Evolutionary conservation across 2,888 invertebrate genomes (phyloP), one percentile per base, ranked within the genome.

Genomic region (Heliconius cydno): DNA sequence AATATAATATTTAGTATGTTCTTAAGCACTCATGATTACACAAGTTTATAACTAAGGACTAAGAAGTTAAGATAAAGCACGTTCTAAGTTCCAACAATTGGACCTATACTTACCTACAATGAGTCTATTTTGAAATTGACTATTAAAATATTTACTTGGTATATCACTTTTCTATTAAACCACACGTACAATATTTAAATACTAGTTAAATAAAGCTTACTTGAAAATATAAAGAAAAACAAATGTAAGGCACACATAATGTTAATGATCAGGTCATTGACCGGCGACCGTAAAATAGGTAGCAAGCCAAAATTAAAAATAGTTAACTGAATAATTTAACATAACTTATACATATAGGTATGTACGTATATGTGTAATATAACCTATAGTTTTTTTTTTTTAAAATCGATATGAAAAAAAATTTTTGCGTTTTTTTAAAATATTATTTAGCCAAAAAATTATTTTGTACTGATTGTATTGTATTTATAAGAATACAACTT

Each of bases 211-310:
- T 28, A 65, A 28, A 28, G 15, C 2, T 2, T 28, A 63, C 28
- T 78, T 63, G 41, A 73, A 80, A 74, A 65, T 74, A 80, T 65
- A 60, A 19, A 46, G 25, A 25, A 76, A 74, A 78, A 78, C 63
- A 66, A 71, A 80, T 28, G 38, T 65, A 71, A 25, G 12, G n/a
- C 60, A 71, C 74, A 52, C n/a, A 65, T 13, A 57, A 72, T 63
- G 72, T 63, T 68, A 68, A 41, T 70, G 60, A 52, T 63, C 46
- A n/a, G 80, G 65, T 70, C 78, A 80, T 25, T 71, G 71, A 66
- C 78, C 78, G 73, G 63, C 60, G 30, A 76, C 79, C 7, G 15
- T 76, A 70, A 57, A 68, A 78, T 78, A 73, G 52, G 60, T 73
- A 63, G 46, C 57, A 19, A 22, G 57, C 73, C 73, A 74, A 78